phyloP scores from a whole-genome alignment of 2,888 invertebrate genomes.

The Aelia acuminata region DNA sequence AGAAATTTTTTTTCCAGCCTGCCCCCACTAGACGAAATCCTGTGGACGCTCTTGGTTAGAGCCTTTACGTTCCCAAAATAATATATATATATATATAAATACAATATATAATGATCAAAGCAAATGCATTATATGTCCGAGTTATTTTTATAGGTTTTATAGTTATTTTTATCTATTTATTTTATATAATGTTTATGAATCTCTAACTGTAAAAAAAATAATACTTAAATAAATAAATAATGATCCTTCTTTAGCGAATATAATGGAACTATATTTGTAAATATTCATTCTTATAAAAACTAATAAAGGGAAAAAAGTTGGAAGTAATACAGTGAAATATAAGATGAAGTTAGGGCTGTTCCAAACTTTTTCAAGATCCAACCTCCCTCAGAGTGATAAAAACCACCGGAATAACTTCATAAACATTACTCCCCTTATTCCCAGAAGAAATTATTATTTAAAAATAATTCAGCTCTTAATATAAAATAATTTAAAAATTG shows the following conservation, averaged over 20 bases:
- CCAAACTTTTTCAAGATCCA: background rate
- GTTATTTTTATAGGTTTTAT: too few relatives aligned
- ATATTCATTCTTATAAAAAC: background rate
- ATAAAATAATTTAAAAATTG: too few relatives aligned
- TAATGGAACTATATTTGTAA: background rate
- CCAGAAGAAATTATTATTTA: background rate
- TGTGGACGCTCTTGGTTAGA: too few relatives aligned
- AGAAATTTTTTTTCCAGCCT: too few relatives aligned
- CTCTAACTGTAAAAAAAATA: background rate
- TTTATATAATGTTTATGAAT: too few relatives aligned
- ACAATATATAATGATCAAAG: too few relatives aligned
- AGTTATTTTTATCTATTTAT: too few relatives aligned
- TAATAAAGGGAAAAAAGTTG: slow-evolving; percentile 29
- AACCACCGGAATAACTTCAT: background rate
- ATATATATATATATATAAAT: too few relatives aligned
- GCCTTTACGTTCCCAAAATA: too few relatives aligned
- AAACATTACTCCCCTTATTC: background rate
- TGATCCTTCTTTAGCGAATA: background rate
- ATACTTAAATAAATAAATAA: background rate
- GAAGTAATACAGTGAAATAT: slow-evolving; percentile 34
- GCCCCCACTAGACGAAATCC: too few relatives aligned
- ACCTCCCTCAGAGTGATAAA: background rate
- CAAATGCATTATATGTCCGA: too few relatives aligned
- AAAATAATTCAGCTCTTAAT: too few relatives aligned
- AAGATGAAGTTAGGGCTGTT: background rate